Evolutionary conservation across 2,888 invertebrate genomes (phyloP).

Genomic region (Strigamia crassipes): DNA sequence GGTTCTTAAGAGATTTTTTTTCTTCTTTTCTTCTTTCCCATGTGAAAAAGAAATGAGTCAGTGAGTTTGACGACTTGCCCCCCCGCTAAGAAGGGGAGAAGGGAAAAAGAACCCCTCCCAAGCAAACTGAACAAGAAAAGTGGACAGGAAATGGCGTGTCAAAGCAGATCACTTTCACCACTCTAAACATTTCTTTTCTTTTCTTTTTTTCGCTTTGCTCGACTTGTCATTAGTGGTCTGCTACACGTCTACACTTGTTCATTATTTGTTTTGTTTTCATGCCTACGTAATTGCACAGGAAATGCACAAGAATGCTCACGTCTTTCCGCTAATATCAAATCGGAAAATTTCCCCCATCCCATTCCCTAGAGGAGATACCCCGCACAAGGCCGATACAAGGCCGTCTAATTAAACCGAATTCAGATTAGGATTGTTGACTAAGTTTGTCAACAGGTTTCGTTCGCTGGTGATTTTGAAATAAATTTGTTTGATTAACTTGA

Average conservation of each 20-base stretch:
- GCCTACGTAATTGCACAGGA: slow-evolving; percentile 2
- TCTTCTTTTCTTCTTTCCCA: slow-evolving; percentile 17
- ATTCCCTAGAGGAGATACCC: background rate
- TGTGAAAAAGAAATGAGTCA: slow-evolving; percentile 21
- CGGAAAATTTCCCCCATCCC: background rate
- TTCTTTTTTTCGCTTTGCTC: background rate
- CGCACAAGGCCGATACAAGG: slow-evolving; percentile 7
- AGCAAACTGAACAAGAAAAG: background rate
- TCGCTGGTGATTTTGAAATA: background rate
- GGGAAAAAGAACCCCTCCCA: slow-evolving; percentile 17
- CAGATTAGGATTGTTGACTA: background rate
- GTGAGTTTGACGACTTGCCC: slow-evolving; percentile 17
- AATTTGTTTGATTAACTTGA: background rate
- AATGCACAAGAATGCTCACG: slow-evolving; percentile 22
- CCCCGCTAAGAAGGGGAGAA: background rate
- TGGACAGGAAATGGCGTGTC: slow-evolving; percentile 12
- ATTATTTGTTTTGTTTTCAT: slow-evolving; percentile 22
- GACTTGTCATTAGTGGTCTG: slow-evolving; percentile 11
- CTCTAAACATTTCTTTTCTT: slow-evolving; percentile 1
- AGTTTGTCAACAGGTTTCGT: slow-evolving; percentile 8
- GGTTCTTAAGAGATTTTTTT: background rate
- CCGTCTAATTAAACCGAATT: background rate
- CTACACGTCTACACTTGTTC: background rate
- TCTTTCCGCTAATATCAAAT: background rate
- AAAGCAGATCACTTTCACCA: slow-evolving; percentile 18